phyloP scores from a whole-genome alignment of 2,113 vertebrate species.

The Nasalis larvatus region DNA sequence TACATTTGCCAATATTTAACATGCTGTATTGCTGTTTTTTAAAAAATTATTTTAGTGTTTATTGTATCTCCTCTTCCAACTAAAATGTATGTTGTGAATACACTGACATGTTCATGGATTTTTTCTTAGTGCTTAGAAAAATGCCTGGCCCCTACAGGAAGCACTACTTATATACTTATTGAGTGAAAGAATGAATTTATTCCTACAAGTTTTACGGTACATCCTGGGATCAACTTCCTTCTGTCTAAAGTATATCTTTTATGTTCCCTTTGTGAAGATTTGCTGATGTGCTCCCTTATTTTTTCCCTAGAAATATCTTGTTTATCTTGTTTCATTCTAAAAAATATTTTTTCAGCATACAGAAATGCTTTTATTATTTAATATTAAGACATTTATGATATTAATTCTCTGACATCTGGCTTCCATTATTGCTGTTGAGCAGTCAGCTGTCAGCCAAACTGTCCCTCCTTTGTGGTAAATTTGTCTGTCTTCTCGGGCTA shows the following conservation, averaged over 20 bases:
- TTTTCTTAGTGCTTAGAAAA: not conserved
- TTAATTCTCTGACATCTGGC: not conserved
- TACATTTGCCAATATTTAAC: not conserved
- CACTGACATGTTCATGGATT: not conserved
- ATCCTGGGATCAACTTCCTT: not conserved
- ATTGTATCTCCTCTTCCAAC: not conserved
- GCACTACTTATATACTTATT: not conserved
- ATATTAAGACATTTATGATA: not conserved
- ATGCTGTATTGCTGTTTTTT: not conserved
- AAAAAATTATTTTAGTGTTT: not conserved
- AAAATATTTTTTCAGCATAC: not conserved
- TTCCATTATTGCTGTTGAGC: not conserved
- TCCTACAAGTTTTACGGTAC: not conserved
- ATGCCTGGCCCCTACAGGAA: not conserved
- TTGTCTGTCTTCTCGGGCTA: not conserved
- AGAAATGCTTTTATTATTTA: not conserved
- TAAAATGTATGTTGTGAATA: not conserved
- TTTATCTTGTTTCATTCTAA: not conserved
- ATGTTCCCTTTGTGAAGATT: not conserved
- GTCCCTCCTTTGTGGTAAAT: not conserved
- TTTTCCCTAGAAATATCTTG: not conserved
- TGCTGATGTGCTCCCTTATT: not conserved
- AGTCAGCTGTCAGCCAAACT: not conserved
- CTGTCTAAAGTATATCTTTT: not conserved
- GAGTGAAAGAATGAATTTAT: not conserved